Conservation (phyloP, 1,140 invertebrate species). For the Trinorchestia longiramus region DNA sequence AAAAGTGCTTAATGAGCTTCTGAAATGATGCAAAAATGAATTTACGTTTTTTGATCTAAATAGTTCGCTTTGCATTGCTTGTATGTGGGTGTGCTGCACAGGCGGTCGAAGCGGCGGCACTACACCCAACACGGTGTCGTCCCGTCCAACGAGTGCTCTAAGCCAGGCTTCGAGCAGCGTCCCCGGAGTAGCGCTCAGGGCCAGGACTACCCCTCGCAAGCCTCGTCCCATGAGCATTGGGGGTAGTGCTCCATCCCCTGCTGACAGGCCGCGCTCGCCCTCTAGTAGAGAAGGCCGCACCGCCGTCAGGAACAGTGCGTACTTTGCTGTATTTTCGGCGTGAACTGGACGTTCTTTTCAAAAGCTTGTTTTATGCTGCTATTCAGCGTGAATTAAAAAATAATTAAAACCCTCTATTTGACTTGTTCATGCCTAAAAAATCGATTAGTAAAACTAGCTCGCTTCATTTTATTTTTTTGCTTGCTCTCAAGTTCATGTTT, state of each 20-base stretch:
- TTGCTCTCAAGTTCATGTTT: constrained; percentile 14
- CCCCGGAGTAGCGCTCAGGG: constrained; percentile 71
- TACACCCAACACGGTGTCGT: constrained; percentile 77
- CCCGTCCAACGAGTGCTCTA: constrained; percentile 85
- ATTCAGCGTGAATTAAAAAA: not conserved
- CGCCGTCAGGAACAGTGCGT: constrained; percentile 65
- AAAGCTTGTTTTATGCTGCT: not conserved
- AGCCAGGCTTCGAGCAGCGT: constrained; percentile 76
- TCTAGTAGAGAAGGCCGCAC: constrained; percentile 64
- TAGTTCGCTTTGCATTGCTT: constrained; percentile 59
- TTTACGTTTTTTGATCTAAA: not conserved
- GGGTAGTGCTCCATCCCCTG: constrained; percentile 77
- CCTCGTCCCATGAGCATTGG: constrained; percentile 87
- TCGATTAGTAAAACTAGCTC: not conserved
- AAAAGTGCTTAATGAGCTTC: not conserved
- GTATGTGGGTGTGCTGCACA: constrained; percentile 67
- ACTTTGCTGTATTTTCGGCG: not conserved
- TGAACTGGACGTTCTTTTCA: not conserved
- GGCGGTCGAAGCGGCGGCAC: constrained; percentile 79
- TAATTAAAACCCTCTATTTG: not conserved
- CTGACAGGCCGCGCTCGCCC: constrained; percentile 64
- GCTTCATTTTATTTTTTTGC: not conserved
- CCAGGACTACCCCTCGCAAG: constrained; percentile 74
- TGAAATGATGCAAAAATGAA: not conserved
- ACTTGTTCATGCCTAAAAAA: not conserved